Evolutionary conservation across 2,888 invertebrate genomes (phyloP), one percentile per base, ranked within the genome.

Genomic region (Lasiommata megera): DNA sequence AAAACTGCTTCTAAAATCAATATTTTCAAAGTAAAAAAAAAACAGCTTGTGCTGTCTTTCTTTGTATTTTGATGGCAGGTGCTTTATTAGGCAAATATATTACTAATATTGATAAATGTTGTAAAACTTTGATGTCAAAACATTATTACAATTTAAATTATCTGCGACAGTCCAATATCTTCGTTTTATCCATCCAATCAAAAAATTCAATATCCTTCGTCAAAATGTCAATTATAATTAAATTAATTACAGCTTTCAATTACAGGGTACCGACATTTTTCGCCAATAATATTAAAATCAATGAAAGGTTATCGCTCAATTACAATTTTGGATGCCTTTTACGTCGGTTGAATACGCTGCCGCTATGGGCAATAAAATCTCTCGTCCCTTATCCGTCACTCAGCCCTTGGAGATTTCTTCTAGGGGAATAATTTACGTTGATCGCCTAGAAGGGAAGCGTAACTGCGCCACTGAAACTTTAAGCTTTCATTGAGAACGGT

Each of bases 391-490:
- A 88, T 88, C 88, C 85, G 88, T 89, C 89, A 88, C 87, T 84
- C 85, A 82, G 84, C 82, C 89, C 89, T 86, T 81, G 70, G 88
- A 88, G 88, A 88, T 88, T 88, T 88, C 88, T 88, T 88, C 86
- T 83, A 79, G 82, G 82, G 80, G 87, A 87, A 88, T 90, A 90
- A 89, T 90, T 90, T 87, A 90, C 89, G 88, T 85, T 85, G 89
- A 88, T 89, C 89, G 88, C 69, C 78, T 80, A 76, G 82, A 84
- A 84, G 88, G 88, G 85, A 85, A 41, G 82, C 82, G 86, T 84
- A 85, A 88, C 87, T 88, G 87, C 88, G 84, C 86, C 79, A 84
- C 83, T 86, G 87, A 88, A 89, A 88, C 88, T 89, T 89, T 88
- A 88, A 88, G 88, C 88, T 86, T 87, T 84, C 85, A 83, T 82